Conservation (phyloP, 2,113 vertebrate species). For the Pseudonaja textilis region DNA sequence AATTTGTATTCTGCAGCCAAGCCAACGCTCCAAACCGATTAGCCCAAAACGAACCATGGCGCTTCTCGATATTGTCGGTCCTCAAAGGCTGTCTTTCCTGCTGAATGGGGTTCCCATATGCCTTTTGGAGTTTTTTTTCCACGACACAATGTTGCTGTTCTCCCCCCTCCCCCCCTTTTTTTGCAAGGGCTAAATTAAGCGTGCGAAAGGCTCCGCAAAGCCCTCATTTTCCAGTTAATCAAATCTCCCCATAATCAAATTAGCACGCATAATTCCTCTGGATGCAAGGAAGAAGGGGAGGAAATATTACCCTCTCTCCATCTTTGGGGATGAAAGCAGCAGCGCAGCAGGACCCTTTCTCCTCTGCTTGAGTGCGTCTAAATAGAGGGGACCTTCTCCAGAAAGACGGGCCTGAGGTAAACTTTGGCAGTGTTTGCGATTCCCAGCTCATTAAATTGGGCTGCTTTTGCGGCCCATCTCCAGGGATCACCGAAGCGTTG, state of each 20-base stretch:
- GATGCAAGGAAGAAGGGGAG: slow-evolving; percentile 72
- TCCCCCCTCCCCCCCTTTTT: slow-evolving; percentile 64
- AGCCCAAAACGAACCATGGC: slow-evolving; percentile 98
- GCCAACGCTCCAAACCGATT: slow-evolving; percentile 99
- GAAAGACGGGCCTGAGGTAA: slow-evolving; percentile 90
- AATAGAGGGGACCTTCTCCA: slow-evolving; percentile 85
- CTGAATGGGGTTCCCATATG: slow-evolving; percentile 98
- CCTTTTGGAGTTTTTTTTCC: slow-evolving; percentile 95
- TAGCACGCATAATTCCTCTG: slow-evolving; percentile 99
- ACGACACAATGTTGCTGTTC: slow-evolving; percentile 98
- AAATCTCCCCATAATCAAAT: slow-evolving; percentile 99
- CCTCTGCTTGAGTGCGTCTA: slow-evolving; percentile 92
- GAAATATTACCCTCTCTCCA: slow-evolving; percentile 87
- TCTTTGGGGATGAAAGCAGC: slow-evolving; percentile 96
- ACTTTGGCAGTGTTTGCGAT: slow-evolving; percentile 94
- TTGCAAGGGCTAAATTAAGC: slow-evolving; percentile 99
- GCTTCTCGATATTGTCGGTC: slow-evolving; percentile 95
- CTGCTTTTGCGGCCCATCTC: slow-evolving; percentile 92
- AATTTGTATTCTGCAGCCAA: slow-evolving; percentile 98
- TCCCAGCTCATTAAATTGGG: slow-evolving; percentile 99
- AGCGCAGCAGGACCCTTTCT: slow-evolving; percentile 88
- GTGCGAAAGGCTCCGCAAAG: slow-evolving; percentile 99
- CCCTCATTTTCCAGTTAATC: slow-evolving; percentile 99
- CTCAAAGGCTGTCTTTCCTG: slow-evolving; percentile 89
- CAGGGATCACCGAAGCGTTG: slow-evolving; percentile 95